Conservation (phyloP, 2,113 vertebrate genomes). For the Dolichallabes microphthalmus region DNA sequence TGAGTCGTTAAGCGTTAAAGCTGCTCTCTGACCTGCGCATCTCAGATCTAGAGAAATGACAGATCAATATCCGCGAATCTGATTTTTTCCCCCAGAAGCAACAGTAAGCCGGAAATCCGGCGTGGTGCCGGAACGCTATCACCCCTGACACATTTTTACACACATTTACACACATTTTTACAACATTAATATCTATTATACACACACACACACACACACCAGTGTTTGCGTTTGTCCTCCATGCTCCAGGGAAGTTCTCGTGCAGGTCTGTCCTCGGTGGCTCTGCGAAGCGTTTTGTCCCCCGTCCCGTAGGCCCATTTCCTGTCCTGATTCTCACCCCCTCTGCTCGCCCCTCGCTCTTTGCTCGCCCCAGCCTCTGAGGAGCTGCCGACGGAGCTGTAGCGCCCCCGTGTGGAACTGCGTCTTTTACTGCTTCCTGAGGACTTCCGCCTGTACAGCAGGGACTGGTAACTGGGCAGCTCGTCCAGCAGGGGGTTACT, state of each 20-base stretch:
- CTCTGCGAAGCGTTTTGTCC: background rate
- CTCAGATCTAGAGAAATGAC: no score
- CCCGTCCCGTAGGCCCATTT: background rate
- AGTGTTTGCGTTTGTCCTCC: constrained; percentile 18
- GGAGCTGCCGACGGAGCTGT: constrained; percentile 11
- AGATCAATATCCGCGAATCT: no score
- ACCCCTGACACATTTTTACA: no score
- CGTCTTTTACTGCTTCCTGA: constrained; percentile 47
- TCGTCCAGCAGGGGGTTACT: constrained; percentile 81
- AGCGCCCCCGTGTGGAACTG: constrained; percentile 48
- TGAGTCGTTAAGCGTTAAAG: no score
- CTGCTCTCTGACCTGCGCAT: no score
- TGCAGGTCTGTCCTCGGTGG: constrained; percentile 11
- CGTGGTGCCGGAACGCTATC: no score
- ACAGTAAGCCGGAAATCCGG: no score
- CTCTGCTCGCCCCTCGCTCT: background rate
- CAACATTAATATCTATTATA: background rate
- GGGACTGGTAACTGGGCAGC: constrained; percentile 86
- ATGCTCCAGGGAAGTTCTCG: constrained; percentile 24
- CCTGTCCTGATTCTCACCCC: background rate
- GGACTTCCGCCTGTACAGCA: constrained; percentile 74
- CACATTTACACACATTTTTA: background rate
- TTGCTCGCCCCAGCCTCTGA: background rate
- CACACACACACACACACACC: constrained; percentile 3
- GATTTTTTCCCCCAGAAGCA: no score